phyloP scores from a whole-genome alignment of 1,140 invertebrate genomes.

The Philopotamus ludificatus region DNA sequence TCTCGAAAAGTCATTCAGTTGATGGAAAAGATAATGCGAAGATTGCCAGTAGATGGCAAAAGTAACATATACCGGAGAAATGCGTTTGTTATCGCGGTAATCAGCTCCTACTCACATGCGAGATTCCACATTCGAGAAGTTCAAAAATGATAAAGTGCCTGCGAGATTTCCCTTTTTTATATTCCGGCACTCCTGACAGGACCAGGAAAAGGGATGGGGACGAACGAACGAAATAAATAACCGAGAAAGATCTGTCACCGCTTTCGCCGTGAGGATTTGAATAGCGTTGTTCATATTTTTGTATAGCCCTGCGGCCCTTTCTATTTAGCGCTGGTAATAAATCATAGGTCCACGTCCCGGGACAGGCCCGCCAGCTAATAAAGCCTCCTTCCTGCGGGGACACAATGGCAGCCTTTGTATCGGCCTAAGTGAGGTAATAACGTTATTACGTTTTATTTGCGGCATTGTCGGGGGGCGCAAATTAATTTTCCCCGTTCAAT shows the following conservation, averaged over 20 bases:
- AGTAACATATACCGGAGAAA: too few species aligned
- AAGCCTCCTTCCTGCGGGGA: constrained; percentile 13
- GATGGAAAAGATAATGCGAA: too few species aligned
- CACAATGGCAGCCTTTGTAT: constrained; percentile 8
- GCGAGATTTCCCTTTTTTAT: too few species aligned
- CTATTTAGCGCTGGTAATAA: constrained; percentile 12
- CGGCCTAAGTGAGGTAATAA: constrained; percentile 8
- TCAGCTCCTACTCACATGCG: too few species aligned
- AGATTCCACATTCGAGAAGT: too few species aligned
- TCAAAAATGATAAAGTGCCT: too few species aligned
- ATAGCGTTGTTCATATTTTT: constrained; percentile 28
- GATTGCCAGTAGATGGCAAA: too few species aligned
- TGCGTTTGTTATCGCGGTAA: too few species aligned
- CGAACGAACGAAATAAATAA: constrained; percentile 27
- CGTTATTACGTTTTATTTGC: constrained; percentile 11
- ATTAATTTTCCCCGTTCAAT: too few species aligned
- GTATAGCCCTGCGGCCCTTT: constrained; percentile 1
- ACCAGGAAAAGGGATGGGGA: neutral
- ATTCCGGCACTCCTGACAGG: too few species aligned
- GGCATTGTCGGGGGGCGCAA: neutral
- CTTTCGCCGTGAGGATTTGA: constrained; percentile 14
- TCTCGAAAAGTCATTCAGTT: too few species aligned
- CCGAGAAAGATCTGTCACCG: constrained; percentile 11
- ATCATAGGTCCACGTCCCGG: constrained; percentile 11
- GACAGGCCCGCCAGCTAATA: constrained; percentile 6